Evolutionary conservation across 2,113 vertebrate genomes (phyloP).

Genomic region (Plestiodon gilberti): DNA sequence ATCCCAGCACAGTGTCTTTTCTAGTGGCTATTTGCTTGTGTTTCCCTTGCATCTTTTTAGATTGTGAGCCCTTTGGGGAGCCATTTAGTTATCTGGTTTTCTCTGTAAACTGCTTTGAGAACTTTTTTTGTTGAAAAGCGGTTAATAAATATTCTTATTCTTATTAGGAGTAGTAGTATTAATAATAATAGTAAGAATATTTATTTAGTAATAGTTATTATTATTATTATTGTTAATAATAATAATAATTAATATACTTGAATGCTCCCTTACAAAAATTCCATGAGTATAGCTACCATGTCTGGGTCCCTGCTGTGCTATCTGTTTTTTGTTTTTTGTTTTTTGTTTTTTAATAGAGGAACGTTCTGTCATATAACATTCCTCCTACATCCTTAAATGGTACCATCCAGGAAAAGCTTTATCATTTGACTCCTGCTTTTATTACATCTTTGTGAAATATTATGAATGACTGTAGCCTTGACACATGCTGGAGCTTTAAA

Average conservation of each 20-base stretch:
- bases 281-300: neutral
- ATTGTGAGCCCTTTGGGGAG: no score
- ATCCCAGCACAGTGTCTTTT: no score
- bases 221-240: no score
- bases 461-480: slow-evolving; percentile 59
- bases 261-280: neutral
- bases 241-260: neutral
- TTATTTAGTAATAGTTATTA: no score
- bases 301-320: neutral
- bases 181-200: neutral
- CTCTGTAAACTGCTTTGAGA: no score
- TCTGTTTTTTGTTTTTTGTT: no score
- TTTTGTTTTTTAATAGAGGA: neutral
- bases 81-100: no score
- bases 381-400: neutral
- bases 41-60: no score
- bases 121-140: no score
- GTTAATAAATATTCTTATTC: no score
- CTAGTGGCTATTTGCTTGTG: no score
- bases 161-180: no score
- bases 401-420: neutral
- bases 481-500: slow-evolving; percentile 67
- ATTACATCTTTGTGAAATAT: slow-evolving; percentile 45
- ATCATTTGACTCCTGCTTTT: slow-evolving; percentile 4
- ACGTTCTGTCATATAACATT: neutral